Percentiles rank a stretch among this genome's conserved stretches.
phyloP scores from a whole-genome alignment of 1,140 invertebrate genomes.

The Theocolax elegans region DNA sequence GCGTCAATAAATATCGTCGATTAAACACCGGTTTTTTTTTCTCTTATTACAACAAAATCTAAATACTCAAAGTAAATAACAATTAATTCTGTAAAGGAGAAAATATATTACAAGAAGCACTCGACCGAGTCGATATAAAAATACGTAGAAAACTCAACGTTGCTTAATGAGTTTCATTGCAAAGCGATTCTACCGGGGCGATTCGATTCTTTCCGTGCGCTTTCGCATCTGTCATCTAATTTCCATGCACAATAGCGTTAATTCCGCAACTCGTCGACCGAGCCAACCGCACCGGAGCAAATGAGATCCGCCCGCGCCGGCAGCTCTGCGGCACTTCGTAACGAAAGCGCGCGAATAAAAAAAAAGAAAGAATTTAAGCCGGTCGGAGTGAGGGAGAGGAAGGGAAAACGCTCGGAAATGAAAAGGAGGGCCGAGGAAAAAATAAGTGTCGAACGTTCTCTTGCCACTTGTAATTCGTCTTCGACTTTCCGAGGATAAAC shows the following conservation, averaged over 20 bases:
- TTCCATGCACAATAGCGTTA: constrained; percentile 25
- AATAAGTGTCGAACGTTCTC: too few species aligned
- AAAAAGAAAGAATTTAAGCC: not conserved
- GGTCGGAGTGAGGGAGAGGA: too few species aligned
- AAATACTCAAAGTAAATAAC: too few species aligned
- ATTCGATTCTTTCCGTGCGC: too few species aligned
- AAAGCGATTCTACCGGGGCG: not conserved
- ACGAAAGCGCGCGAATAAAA: not conserved
- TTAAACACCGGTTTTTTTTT: too few species aligned
- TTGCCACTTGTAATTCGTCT: constrained; percentile 1
- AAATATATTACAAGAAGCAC: too few species aligned
- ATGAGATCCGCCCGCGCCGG: not conserved
- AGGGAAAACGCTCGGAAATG: not conserved
- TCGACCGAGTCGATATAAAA: too few species aligned
- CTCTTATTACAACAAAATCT: too few species aligned
- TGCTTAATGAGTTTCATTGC: not conserved
- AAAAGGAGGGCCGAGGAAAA: not conserved
- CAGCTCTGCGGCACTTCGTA: not conserved
- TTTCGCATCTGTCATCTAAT: constrained; percentile 6
- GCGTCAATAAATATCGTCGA: too few species aligned
- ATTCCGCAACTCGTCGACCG: not conserved
- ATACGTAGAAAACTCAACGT: not conserved
- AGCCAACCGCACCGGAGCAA: constrained; percentile 1
- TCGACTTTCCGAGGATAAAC: too few species aligned
- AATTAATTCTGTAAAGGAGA: too few species aligned